Percentiles rank a stretch among this genome's conserved stretches.
Conservation (phyloP, 2,888 invertebrate species). For the Lymantria monacha region DNA sequence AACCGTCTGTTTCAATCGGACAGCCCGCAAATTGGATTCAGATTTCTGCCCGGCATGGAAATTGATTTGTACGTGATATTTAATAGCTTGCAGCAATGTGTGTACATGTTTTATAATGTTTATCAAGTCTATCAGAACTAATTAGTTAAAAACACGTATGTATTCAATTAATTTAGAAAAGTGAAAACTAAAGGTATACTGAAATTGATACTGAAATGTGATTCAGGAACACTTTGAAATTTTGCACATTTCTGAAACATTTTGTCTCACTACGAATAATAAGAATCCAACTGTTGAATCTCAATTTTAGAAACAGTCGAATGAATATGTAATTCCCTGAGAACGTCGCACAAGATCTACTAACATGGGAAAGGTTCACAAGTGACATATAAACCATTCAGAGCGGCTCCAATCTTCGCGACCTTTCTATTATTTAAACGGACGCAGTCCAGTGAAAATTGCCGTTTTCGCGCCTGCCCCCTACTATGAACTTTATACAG, state of each 20-base stretch:
- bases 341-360: slow-evolving; percentile 65
- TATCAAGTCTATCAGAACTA: slow-evolving; percentile 20
- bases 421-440: slow-evolving; percentile 78
- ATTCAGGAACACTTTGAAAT: background rate
- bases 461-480: slow-evolving; percentile 53
- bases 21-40: slow-evolving; percentile 81
- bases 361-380: slow-evolving; percentile 71
- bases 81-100: slow-evolving; percentile 54
- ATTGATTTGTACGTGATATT: slow-evolving; percentile 79
- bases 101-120: slow-evolving; percentile 22
- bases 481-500: slow-evolving; percentile 39
- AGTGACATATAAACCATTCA: slow-evolving; percentile 80
- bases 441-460: slow-evolving; percentile 68
- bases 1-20: slow-evolving; percentile 70
- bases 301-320: slow-evolving; percentile 53
- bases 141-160: slow-evolving; percentile 18
- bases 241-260: background rate
- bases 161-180: background rate
- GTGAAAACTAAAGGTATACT: background rate
- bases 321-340: slow-evolving; percentile 73
- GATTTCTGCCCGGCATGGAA: slow-evolving; percentile 73
- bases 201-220: background rate
- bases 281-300: slow-evolving; percentile 50
- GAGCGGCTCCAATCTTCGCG: slow-evolving; percentile 75
- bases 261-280: slow-evolving; percentile 16